Evolutionary conservation across 2,888 invertebrate genomes (phyloP), one percentile per base, ranked within the genome.

Genomic region (Pyralis farinalis): DNA sequence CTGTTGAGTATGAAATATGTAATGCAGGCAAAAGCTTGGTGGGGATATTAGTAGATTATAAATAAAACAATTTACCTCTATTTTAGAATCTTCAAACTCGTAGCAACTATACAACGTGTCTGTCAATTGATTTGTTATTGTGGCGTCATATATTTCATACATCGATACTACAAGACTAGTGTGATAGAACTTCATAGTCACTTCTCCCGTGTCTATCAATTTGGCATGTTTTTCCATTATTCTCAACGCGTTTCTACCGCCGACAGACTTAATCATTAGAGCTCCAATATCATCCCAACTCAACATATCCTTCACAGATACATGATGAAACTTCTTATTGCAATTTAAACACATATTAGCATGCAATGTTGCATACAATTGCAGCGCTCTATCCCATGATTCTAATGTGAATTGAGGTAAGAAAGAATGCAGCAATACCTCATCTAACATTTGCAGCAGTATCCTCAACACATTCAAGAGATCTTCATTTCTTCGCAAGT

Each of bases 331-430:
- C 33, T 74, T 76, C 41, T 81, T 87, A 1, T 89, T 90, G 58
- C 94, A 94, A 66, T 92, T 92, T 30, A 93, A 66, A 66, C 94
- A 94, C 12, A 79, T 78, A 34, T 91, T 90, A 0, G 84, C 84
- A 48, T 91, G 90, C 38, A 93, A 71, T 8, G 90, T 91, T 0
- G 90, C 86, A 27, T 91, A 86, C n/a, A 90, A 69, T 41, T 89
- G 80, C 1, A 91, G 70, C 0, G 91, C 75, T 39, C 90, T 73
- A 37, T 91, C 90, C 93, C 93, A 94, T 0, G 86, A 87, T 34
- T 92, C 90, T 34, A 90, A 71, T 0, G 91, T 90, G 37, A 93
- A 88, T 41, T 86, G 81, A 0, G 85, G 86, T 11, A 91, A 59
- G 53, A 91, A 86, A 1, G 82, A 82, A 54, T 91, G 89, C 10